These are phyloP conservation scores for Anthopleura xanthogrammica DNA, from an alignment of 92 coral and sea anemone genomes.

Conservation along the genomic window DNA sequence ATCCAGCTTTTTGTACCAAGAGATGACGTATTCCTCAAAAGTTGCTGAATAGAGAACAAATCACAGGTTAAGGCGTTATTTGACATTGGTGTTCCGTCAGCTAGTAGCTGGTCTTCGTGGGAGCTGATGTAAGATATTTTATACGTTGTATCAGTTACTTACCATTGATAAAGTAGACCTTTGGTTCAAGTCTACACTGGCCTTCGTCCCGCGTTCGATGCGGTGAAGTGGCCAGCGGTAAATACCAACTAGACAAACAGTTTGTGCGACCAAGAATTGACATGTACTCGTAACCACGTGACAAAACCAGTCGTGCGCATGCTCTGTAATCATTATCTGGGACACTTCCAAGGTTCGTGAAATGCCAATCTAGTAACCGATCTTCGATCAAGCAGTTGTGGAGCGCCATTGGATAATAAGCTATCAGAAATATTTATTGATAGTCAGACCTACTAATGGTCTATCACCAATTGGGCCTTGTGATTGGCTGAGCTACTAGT, in stretches of 20 bases:
- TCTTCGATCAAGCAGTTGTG: conserved; percentile 47
- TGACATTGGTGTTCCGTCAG: too few species aligned
- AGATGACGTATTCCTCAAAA: conserved; percentile 36
- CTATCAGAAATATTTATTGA: conserved; percentile 4
- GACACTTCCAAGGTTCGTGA: conserved; percentile 33
- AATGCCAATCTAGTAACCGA: conserved; percentile 44
- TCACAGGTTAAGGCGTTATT: background rate
- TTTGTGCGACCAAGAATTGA: conserved; percentile 40
- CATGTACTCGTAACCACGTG: conserved; percentile 68
- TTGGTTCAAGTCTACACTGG: conserved; percentile 44
- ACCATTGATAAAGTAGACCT: conserved; percentile 41
- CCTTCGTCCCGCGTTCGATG: conserved; percentile 34
- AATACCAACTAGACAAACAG: conserved; percentile 69
- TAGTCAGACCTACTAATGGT: background rate
- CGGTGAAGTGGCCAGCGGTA: conserved; percentile 69
- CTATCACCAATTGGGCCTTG: too few species aligned
- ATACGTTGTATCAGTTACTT: background rate
- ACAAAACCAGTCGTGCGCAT: conserved; percentile 68
- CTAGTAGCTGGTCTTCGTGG: too few species aligned
- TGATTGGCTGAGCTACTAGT: too few species aligned
- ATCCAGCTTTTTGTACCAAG: conserved; percentile 32
- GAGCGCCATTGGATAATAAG: conserved; percentile 53
- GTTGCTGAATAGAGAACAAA: conserved; percentile 18
- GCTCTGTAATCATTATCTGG: conserved; percentile 41
- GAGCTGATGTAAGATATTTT: too few species aligned